A percentile compares a stretch with the other conserved stretches of the same genome.
phyloP scores from a whole-genome alignment of 2,888 invertebrate genomes.

The Macrophya alboannulata region DNA sequence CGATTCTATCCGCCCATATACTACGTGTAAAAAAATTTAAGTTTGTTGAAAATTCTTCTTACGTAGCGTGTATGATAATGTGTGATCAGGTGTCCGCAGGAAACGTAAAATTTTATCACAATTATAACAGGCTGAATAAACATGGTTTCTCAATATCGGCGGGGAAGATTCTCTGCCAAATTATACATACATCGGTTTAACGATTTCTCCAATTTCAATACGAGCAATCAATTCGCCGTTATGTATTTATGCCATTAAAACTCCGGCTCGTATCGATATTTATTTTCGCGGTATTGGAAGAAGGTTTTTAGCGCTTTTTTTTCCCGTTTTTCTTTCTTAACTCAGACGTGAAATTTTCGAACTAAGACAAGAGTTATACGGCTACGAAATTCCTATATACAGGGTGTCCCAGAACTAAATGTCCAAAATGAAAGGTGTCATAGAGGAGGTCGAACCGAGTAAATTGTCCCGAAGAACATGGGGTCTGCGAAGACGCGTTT shows the following conservation, averaged over 20 bases:
- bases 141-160: background rate
- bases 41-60: background rate
- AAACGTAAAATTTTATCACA: background rate
- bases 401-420: no score
- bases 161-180: background rate
- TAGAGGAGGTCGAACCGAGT: no score
- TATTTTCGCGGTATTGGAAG: background rate
- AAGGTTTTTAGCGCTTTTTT: background rate
- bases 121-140: background rate
- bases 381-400: no score
- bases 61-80: background rate
- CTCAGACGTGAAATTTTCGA: no score
- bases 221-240: background rate
- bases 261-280: background rate
- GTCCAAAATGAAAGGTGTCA: no score
- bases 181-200: background rate
- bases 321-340: background rate
- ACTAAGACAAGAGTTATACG: no score
- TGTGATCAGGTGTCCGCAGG: background rate
- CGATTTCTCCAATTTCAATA: conserved; percentile 7
- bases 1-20: background rate
- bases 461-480: no score
- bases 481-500: no score
- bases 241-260: background rate
- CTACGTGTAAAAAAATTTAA: background rate